These are phyloP conservation scores for Nicator chloris DNA, from an alignment of 2,113 vertebrate species.

Conservation along the genomic window DNA sequence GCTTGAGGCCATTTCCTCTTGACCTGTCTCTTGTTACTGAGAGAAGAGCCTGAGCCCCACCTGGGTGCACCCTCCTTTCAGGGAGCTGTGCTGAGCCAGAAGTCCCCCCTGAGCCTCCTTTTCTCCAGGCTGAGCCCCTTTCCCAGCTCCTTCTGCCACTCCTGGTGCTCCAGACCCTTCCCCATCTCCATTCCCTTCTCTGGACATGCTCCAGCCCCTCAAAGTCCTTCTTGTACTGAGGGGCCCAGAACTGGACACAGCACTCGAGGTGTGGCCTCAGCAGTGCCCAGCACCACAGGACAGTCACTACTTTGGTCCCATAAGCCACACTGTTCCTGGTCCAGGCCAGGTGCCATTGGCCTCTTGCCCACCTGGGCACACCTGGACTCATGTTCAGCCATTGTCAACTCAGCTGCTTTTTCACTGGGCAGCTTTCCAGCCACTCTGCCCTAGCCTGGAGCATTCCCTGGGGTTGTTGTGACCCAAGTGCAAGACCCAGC, in stretches of 20 bases:
- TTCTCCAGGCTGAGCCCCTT: neutral
- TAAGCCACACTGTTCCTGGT: neutral
- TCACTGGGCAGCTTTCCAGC: neutral
- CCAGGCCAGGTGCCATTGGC: neutral
- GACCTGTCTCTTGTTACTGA: accelerated
- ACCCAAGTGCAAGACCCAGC: neutral
- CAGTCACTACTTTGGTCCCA: neutral
- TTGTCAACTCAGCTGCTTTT: neutral
- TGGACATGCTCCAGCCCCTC: accelerated
- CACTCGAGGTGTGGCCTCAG: accelerated
- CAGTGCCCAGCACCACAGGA: neutral
- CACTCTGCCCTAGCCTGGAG: neutral
- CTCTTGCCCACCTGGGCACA: neutral
- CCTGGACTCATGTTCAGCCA: neutral
- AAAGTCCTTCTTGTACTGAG: neutral
- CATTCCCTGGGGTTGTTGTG: neutral
- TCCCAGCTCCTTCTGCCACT: neutral
- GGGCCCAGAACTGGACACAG: neutral
- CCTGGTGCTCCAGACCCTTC: neutral
- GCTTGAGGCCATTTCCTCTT: neutral
- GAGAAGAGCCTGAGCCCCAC: accelerated
- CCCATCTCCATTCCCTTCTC: accelerated
- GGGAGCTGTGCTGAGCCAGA: neutral
- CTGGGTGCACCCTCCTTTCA: neutral
- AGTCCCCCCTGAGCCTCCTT: too few relatives aligned